Evolutionary conservation across 1,140 invertebrate species (phyloP).

Genomic region (Apolygus lucorum): DNA sequence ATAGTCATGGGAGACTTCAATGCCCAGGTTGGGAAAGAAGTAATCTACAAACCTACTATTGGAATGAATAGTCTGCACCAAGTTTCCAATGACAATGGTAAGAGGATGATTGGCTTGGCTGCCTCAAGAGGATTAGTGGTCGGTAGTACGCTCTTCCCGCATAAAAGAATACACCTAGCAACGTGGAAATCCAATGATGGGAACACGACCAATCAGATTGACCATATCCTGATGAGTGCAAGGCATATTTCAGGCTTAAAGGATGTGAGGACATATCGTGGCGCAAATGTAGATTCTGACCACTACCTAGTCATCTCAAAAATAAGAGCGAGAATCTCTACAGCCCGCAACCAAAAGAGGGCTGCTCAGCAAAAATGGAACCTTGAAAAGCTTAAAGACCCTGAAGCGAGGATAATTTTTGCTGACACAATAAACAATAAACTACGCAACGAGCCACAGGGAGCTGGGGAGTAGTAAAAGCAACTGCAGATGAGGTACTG

Average conservation of each 20-base stretch:
- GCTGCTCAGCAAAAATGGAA: neutral
- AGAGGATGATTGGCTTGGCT: neutral
- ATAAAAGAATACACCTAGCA: neutral
- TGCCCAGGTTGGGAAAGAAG: too few relatives aligned
- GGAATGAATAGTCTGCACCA: too few relatives aligned
- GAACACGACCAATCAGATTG: neutral
- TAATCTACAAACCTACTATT: too few relatives aligned
- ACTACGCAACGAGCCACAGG: neutral
- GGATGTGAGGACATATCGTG: neutral
- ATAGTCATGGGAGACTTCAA: too few relatives aligned
- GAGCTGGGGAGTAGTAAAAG: neutral
- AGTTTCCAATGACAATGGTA: neutral
- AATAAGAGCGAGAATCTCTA: neutral
- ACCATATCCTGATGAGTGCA: neutral
- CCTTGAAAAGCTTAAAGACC: neutral
- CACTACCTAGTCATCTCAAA: neutral
- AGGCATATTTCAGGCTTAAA: neutral
- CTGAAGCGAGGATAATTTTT: neutral
- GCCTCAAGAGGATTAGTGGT: neutral
- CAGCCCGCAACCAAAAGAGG: neutral
- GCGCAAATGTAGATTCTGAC: neutral
- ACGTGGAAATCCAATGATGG: neutral
- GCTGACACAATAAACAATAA: neutral
- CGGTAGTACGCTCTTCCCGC: too few relatives aligned
- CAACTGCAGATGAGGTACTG: neutral